Conservation (phyloP, 2,113 vertebrate species). For the Cynopterus brachyotis region DNA sequence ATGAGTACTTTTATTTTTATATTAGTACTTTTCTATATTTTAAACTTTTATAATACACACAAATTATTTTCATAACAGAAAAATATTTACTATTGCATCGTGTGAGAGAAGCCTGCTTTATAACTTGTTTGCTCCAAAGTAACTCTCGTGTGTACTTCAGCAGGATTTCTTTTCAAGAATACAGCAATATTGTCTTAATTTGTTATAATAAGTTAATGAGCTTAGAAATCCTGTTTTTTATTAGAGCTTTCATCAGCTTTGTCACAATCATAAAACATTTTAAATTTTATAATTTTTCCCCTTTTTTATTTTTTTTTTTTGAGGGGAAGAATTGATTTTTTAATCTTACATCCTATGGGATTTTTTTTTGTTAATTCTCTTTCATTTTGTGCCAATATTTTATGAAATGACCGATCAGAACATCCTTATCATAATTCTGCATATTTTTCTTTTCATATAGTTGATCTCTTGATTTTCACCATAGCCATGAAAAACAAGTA, state of each 20-base stretch:
- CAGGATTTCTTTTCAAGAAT: not conserved
- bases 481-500: not conserved
- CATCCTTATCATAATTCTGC: not conserved
- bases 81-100: not conserved
- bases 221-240: not conserved
- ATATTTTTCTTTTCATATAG: not conserved
- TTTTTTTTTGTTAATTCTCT: not conserved
- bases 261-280: not conserved
- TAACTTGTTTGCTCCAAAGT: constrained; percentile 22
- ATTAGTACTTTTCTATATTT: not conserved
- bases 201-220: not conserved
- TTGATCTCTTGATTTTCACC: not conserved
- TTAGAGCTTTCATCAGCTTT: not conserved
- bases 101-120: not conserved
- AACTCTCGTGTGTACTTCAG: not conserved
- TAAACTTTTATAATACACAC: not conserved
- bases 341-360: not conserved
- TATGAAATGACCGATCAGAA: not conserved
- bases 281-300: not conserved
- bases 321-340: not conserved
- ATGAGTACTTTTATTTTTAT: not conserved
- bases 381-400: not conserved
- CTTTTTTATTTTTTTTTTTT: not conserved
- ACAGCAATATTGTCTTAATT: not conserved
- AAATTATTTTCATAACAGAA: not conserved